A percentile compares a stretch with the other conserved stretches of the same genome.
phyloP scores from a whole-genome alignment of 2,888 invertebrate species.

The Spisula solida region DNA sequence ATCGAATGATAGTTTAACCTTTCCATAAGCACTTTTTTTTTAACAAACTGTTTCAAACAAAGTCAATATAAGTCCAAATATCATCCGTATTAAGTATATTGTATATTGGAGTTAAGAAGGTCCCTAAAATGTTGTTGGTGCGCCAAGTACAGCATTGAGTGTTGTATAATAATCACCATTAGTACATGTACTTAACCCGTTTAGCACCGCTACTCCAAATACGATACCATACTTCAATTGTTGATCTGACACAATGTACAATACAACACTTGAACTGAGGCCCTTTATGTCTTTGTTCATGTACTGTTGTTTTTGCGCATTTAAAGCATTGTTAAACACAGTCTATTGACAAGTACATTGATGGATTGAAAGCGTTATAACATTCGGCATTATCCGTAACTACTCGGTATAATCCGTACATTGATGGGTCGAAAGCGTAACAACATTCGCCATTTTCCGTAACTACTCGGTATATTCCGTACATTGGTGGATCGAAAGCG shows the following conservation, averaged over 20 bases:
- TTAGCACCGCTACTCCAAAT: neutral
- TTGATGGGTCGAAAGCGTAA: neutral
- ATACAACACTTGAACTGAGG: neutral
- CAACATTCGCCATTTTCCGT: neutral
- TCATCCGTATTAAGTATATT: neutral
- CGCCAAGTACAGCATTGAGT: neutral
- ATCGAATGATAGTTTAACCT: too few species aligned
- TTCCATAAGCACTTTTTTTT: too few species aligned
- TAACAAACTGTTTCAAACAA: too few species aligned
- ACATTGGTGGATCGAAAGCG: neutral
- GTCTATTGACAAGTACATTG: neutral
- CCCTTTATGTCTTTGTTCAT: neutral
- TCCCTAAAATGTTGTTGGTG: neutral
- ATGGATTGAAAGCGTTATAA: neutral
- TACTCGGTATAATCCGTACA: neutral
- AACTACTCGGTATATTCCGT: too few species aligned
- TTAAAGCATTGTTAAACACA: neutral
- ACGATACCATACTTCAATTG: neutral
- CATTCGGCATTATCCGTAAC: neutral
- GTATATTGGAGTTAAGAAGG: neutral
- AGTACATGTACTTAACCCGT: neutral
- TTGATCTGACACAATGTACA: neutral
- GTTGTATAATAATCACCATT: neutral
- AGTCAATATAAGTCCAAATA: too few species aligned
- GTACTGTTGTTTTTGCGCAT: neutral